phyloP scores from a whole-genome alignment of 2,113 vertebrate genomes.

The Chinchilla lanigera region DNA sequence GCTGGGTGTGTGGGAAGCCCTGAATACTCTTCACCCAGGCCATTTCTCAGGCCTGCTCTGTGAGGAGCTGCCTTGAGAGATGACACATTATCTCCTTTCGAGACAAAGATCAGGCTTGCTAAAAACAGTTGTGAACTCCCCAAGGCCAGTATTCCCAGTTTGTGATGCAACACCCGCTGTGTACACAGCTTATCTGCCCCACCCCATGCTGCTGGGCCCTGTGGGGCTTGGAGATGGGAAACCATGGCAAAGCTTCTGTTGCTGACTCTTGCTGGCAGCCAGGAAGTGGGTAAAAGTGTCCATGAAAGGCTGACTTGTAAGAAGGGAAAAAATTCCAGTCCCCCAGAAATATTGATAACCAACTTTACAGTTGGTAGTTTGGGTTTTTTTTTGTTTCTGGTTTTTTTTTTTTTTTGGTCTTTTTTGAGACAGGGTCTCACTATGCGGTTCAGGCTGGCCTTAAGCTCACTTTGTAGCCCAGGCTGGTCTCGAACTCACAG shows the following conservation, averaged over 20 bases:
- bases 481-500: too few species aligned
- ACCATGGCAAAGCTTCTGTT: background rate
- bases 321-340: background rate
- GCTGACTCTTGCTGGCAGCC: background rate
- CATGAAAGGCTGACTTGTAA: background rate
- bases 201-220: background rate
- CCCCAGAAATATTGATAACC: background rate
- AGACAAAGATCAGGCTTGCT: conserved; percentile 46
- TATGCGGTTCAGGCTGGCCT: too few species aligned
- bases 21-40: background rate
- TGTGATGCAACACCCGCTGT: background rate
- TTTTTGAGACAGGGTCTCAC: too few species aligned
- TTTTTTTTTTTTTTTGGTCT: too few species aligned
- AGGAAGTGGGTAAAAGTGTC: background rate
- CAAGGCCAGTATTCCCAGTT: background rate
- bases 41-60: background rate
- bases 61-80: conserved; percentile 26
- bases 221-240: background rate
- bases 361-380: background rate
- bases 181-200: background rate
- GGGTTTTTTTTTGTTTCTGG: too few species aligned
- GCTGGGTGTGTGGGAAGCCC: background rate
- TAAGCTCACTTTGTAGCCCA: too few species aligned
- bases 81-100: background rate
- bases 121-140: conserved; percentile 12